A percentile compares a stretch with the other conserved stretches of the same genome.
These are phyloP conservation scores for Myotis findleyi DNA, from an alignment of 2,797 vertebrate genomes.

Conservation along the genomic window DNA sequence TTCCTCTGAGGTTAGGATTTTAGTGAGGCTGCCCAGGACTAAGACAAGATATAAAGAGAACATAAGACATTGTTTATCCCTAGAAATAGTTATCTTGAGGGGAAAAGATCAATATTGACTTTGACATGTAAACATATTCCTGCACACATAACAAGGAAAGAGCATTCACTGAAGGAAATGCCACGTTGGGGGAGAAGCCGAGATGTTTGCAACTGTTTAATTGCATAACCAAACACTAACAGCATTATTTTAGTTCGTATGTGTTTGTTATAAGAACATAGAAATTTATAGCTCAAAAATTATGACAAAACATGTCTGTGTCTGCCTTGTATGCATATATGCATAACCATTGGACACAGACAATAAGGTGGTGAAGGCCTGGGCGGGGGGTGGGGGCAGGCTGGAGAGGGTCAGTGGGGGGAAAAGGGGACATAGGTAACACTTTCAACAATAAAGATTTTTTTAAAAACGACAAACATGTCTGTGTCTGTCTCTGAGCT, in stretches of 20 bases:
- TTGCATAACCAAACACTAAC: neutral
- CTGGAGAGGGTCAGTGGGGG: no score
- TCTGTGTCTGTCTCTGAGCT: neutral
- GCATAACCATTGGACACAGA: no score
- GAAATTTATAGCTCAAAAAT: neutral
- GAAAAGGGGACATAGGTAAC: no score
- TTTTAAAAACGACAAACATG: no score
- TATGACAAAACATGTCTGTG: neutral
- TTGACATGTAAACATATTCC: slow-evolving; percentile 39
- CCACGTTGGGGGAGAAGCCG: no score
- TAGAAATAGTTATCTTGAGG: slow-evolving; percentile 37
- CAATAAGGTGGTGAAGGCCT: no score
- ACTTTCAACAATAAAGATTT: no score
- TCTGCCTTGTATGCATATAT: neutral
- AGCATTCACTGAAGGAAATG: neutral
- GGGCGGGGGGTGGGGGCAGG: no score
- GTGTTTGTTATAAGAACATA: neutral
- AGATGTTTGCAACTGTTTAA: neutral
- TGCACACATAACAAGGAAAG: neutral
- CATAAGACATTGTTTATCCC: neutral
- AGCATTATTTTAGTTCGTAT: slow-evolving; percentile 51
- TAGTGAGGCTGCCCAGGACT: neutral
- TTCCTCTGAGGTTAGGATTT: slow-evolving; percentile 3
- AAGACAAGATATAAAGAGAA: slow-evolving; percentile 39
- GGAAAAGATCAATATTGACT: slow-evolving; percentile 27